Evolutionary conservation across 1,140 invertebrate genomes (phyloP), one percentile per base, ranked within the genome.

Genomic region (Sarcophaga peregrina): DNA sequence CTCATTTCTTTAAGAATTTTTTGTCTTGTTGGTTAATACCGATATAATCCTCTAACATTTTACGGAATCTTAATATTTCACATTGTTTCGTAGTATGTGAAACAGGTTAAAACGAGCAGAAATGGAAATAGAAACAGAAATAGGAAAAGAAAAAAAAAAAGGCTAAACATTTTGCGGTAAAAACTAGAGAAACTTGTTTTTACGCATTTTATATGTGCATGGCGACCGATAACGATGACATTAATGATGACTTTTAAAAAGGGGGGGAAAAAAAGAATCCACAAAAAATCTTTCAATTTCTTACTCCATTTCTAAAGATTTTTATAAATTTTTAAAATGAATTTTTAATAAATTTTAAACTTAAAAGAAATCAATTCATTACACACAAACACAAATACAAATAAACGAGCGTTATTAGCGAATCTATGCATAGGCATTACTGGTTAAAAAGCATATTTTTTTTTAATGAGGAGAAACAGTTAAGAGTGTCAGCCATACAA

Each of bases 151-250:
- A 46, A 13, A 78, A 20, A 76, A 46, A 13, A 78, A 20, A 78
- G 47, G 13, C n/a, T 20, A 50, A n/a, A 52, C 25, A 48, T 17
- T 52, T 78, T 78, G 47, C 48, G 75, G 75, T 50, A 50, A 20
- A 52, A 78, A 78, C 75, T 3, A 78, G 75, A 52, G 75, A 78
- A 78, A 78, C 75, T 78, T 50, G 75, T 78, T 78, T 76, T 78
- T 78, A 78, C 47, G 75, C 75, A 78, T 78, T 25, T 78, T 78
- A 11, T 20, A 37, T 37, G 47, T 78, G 75, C 47, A 78, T 78
- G 37, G 75, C 15, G 54, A 58, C 13, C 13, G 13, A 58, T n/a
- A 7, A n/a, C 13, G 13, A 58, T n/a, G 54, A 58, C 54, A 58
- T 15, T n/a, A 37, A 37, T n/a, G 54, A 58, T 76, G 46, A 78